These are phyloP conservation scores for Proctacanthus coquilletti DNA, from an alignment of 1,140 invertebrate genomes.

Conservation along the genomic window DNA sequence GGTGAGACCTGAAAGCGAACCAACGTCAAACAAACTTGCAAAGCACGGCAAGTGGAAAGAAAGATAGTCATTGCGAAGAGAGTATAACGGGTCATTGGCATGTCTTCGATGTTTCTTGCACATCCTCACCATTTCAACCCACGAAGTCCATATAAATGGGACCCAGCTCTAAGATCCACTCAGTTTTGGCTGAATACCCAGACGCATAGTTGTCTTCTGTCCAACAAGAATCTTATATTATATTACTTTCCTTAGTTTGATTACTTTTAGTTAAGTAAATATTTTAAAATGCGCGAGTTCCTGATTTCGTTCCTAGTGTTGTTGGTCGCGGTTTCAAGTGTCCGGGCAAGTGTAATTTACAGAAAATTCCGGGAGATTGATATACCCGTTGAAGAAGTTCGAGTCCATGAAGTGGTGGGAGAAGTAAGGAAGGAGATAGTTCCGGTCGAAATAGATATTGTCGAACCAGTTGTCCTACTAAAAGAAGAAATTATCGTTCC, in stretches of 20 bases:
- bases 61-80: too few species aligned
- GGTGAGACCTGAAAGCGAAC: background rate
- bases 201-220: background rate
- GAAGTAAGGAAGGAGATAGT: background rate
- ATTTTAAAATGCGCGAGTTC: background rate
- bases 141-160: background rate
- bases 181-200: background rate
- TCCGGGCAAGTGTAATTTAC: background rate
- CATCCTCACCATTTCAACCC: background rate
- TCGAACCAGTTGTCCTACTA: background rate
- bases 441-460: background rate
- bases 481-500: background rate
- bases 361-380: background rate
- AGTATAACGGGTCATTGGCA: background rate
- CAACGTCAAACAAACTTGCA: background rate
- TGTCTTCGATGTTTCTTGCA: background rate
- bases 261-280: background rate
- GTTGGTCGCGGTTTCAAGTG: background rate
- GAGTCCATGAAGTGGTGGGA: background rate
- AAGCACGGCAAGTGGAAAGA: too few species aligned
- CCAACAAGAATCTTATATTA: background rate
- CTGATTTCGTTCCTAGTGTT: background rate
- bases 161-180: background rate
- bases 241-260: background rate
- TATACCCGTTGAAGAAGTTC: too few species aligned